phyloP scores from a whole-genome alignment of 2,113 vertebrate species.

The Pomatorhinus ruficollis region DNA sequence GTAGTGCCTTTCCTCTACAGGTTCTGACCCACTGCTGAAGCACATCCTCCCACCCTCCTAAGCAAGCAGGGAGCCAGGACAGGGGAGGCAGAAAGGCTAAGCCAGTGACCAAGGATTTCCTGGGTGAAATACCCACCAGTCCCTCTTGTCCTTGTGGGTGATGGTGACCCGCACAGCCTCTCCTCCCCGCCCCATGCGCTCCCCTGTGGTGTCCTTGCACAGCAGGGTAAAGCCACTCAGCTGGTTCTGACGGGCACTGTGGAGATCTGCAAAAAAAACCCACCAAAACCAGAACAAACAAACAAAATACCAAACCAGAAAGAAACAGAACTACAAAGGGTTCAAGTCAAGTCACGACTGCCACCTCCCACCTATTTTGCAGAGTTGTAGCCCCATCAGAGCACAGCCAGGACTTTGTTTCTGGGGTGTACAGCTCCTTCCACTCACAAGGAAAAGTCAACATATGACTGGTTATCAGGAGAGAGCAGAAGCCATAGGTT shows the following conservation, averaged over 20 bases:
- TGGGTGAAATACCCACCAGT: constrained; percentile 75
- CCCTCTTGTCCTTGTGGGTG: constrained; percentile 81
- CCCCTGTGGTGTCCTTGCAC: constrained; percentile 78
- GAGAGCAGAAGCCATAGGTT: not conserved
- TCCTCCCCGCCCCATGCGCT: constrained; percentile 80
- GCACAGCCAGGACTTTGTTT: not conserved
- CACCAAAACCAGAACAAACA: not conserved
- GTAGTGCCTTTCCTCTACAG: not conserved
- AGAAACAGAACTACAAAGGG: not conserved
- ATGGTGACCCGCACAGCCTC: constrained; percentile 81
- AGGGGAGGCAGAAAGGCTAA: not conserved
- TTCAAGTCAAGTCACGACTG: not conserved
- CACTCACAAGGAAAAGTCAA: not conserved
- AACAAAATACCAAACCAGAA: not conserved
- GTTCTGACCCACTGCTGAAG: not conserved
- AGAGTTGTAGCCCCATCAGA: not conserved
- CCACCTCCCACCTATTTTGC: not conserved
- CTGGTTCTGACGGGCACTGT: constrained; percentile 75
- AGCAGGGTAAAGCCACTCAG: constrained; percentile 80
- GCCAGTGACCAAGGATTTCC: not conserved
- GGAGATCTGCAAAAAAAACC: constrained; percentile 69
- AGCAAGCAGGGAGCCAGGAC: not conserved
- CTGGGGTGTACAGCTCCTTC: not conserved
- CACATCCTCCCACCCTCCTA: not conserved
- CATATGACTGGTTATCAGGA: not conserved